These are phyloP conservation scores for Hoplostethus mediterraneus DNA, from an alignment of 2,797 vertebrate species.

Conservation along the genomic window DNA sequence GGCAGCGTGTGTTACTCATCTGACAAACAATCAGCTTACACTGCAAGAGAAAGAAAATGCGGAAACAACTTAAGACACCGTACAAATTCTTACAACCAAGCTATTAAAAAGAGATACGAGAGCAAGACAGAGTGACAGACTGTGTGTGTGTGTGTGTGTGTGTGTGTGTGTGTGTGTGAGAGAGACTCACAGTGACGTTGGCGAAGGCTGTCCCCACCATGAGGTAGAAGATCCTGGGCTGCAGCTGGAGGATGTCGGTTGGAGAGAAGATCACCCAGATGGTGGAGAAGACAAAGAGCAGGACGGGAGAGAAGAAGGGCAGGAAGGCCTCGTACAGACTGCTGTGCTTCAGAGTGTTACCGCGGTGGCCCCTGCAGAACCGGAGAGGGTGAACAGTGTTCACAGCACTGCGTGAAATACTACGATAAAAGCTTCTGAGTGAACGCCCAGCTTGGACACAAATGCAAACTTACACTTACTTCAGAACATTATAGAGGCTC, in stretches of 20 bases:
- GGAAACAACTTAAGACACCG: background rate
- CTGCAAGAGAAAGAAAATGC: conserved; percentile 72
- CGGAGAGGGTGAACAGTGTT: conserved; percentile 1
- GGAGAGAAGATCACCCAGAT: conserved; percentile 91
- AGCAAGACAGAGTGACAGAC: conserved; percentile 2
- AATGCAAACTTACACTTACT: conserved; percentile 79
- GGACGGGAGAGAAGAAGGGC: conserved; percentile 92
- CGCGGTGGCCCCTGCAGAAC: conserved; percentile 86
- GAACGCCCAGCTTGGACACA: background rate
- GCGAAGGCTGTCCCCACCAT: conserved; percentile 98
- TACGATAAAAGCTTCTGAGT: background rate
- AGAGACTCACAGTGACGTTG: conserved; percentile 92
- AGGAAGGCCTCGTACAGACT: conserved; percentile 92
- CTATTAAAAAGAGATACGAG: background rate
- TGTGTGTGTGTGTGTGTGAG: background rate
- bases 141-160: background rate
- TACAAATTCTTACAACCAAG: background rate
- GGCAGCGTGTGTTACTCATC: conserved; percentile 97
- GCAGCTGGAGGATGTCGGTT: conserved; percentile 87
- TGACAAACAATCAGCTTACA: conserved; percentile 98
- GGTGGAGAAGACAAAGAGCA: conserved; percentile 92
- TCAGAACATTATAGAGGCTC: conserved; percentile 95
- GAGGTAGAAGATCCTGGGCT: conserved; percentile 94
- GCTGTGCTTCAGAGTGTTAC: conserved; percentile 91
- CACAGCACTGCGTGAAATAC: background rate